A percentile compares a stretch with the other conserved stretches of the same genome.
Conservation (phyloP, 2,113 vertebrate genomes). For the Neogobius melanostomus region DNA sequence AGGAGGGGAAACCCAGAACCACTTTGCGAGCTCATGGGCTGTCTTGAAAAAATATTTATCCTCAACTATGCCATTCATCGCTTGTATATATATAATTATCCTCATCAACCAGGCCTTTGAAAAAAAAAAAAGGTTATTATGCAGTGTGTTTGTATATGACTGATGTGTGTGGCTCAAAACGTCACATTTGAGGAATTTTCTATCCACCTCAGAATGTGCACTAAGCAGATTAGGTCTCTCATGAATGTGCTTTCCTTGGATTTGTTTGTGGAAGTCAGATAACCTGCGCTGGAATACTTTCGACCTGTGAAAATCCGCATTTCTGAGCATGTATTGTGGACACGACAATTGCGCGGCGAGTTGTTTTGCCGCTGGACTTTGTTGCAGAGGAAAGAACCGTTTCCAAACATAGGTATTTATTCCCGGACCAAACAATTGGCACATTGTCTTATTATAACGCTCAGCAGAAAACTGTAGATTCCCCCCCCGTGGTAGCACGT, state of each 20-base stretch:
- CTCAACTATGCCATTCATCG: constrained; percentile 8
- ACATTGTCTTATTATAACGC: constrained; percentile 41
- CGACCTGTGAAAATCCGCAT: constrained; percentile 43
- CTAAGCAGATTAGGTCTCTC: constrained; percentile 60
- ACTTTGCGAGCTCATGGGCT: not conserved
- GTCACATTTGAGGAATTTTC: not conserved
- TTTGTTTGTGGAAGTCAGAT: constrained; percentile 71
- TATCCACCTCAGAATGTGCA: constrained; percentile 41
- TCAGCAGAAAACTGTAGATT: not conserved
- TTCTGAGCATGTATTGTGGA: constrained; percentile 28
- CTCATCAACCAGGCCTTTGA: constrained; percentile 13
- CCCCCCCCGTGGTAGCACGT: not conserved
- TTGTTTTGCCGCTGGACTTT: constrained; percentile 43
- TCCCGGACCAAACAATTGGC: constrained; percentile 49
- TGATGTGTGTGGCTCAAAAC: not conserved
- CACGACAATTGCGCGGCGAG: constrained; percentile 16
- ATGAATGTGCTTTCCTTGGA: constrained; percentile 73
- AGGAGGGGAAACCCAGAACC: constrained; percentile 1
- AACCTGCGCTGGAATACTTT: constrained; percentile 49
- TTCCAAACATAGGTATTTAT: constrained; percentile 40
- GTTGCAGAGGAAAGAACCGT: constrained; percentile 34
- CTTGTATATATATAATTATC: not conserved
- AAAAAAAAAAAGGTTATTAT: constrained; percentile 31
- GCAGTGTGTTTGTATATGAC: constrained; percentile 11
- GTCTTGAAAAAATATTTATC: constrained; percentile 33